Conservation (phyloP, 64 coral and sea anemone species). For the Dendrophyllia cribrosa region DNA sequence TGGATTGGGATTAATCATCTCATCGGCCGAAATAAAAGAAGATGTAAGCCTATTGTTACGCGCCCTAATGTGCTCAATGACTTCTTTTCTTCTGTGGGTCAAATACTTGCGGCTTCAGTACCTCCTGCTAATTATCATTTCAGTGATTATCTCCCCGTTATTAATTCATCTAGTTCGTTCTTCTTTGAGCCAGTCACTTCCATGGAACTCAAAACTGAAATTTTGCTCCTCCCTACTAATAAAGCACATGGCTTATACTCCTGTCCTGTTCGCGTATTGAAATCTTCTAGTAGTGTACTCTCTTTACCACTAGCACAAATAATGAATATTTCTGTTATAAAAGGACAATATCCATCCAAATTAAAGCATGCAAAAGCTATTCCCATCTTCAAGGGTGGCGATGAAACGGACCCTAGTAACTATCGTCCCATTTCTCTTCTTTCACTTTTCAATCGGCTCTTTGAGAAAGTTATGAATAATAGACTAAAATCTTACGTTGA, state of each 20-base stretch:
- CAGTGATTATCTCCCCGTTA: neutral
- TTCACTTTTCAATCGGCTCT: constrained; percentile 15
- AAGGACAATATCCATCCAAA: neutral
- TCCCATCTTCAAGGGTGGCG: constrained; percentile 9
- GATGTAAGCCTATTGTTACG: neutral
- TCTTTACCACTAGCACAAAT: neutral
- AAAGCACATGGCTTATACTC: no score
- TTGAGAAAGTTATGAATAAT: constrained; percentile 1
- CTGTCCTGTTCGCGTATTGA: no score
- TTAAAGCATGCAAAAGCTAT: neutral
- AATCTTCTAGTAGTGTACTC: neutral
- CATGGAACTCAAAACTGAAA: neutral
- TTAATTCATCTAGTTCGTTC: neutral
- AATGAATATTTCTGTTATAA: neutral
- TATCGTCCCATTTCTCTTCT: constrained; percentile 28
- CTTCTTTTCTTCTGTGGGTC: neutral
- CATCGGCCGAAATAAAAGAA: neutral
- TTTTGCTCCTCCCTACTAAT: no score
- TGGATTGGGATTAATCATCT: constrained; percentile 35
- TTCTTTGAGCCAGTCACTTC: no score
- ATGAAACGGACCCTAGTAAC: constrained; percentile 25
- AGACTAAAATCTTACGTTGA: no score
- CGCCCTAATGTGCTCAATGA: neutral
- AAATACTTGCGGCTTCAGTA: neutral
- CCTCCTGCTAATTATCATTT: neutral